Evolutionary conservation across 2,888 invertebrate genomes (phyloP).

Genomic region (Athetis lepigone): DNA sequence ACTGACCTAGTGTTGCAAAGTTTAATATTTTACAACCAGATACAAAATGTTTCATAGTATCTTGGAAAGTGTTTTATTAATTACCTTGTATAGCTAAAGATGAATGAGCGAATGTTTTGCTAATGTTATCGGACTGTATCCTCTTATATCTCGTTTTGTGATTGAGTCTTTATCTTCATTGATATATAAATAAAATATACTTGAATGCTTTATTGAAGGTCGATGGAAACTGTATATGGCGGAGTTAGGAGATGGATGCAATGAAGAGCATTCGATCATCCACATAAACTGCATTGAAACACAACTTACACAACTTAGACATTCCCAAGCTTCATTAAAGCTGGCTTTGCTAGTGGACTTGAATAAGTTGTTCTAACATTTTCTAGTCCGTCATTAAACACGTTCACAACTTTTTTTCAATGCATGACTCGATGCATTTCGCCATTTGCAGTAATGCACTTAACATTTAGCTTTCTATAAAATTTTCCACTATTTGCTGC

Average conservation of each 20-base stretch:
- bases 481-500: conserved; percentile 24
- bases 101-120: conserved; percentile 24
- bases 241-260: not conserved
- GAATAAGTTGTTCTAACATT: conserved; percentile 34
- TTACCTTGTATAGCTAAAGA: conserved; percentile 14
- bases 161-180: conserved; percentile 26
- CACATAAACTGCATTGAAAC: not conserved
- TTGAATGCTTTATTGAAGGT: conserved; percentile 5
- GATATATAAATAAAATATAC: not conserved
- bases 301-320: conserved; percentile 4
- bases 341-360: not conserved
- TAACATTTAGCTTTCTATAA: conserved; percentile 48
- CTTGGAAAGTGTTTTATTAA: conserved; percentile 18
- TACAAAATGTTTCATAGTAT: conserved; percentile 14
- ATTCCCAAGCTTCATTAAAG: not conserved
- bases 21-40: conserved; percentile 47
- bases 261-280: not conserved
- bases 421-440: conserved; percentile 29
- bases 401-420: conserved; percentile 37
- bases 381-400: conserved; percentile 31
- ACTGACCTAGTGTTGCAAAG: conserved; percentile 59
- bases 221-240: not conserved
- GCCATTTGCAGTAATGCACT: conserved; percentile 34
- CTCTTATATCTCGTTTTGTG: conserved; percentile 31
- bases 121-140: conserved; percentile 19